Evolutionary conservation across 2,888 invertebrate species (phyloP), one percentile per base, ranked within the genome.

Genomic region (Lissonota sp.): DNA sequence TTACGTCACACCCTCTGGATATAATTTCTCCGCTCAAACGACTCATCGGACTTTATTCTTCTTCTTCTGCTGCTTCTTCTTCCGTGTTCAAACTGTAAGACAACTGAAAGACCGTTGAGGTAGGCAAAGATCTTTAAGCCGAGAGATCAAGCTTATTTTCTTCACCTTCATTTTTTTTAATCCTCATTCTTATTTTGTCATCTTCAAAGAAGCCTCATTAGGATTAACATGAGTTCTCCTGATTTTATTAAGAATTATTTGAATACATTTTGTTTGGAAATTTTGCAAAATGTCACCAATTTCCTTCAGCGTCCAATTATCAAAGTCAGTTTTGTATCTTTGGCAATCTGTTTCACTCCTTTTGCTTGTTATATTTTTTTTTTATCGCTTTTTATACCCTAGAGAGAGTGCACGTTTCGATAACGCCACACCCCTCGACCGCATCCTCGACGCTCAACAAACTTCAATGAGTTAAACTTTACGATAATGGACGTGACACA

Each of bases 361-460:
- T 55, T 55, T 55, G 16, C n/a, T 42, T 12, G 26, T 60, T 10
- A n/a, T n/a, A n/a, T 40, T 5, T 49, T 10, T 70, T 5, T 14
- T 58, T 8, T 1, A 51, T 42, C 42, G 44, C 1, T 10, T 51
- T 42, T 5, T 42, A 5, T 26, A n/a, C 10, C 37, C 8, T 14
- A 12, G 26, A 26, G 26, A 26, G 26, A 4, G 4, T 40, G 37
- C 8, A 57, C 10, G 5, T 42, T 39, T 39, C 51, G 58, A 67
- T 67, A 67, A 66, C 80, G 80, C 80, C 80, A 80, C 80, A 80
- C 80, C 80, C 80, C 80, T 80, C 70, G 64, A 26, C 39, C 6
- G 46, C 66, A 58, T 74, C 74, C 78, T 55, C 51, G 76, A 63
- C 51, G 62, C 37, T 42, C 72, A 44, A 58, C 69, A 69, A 75